Base-by-base conservation (phyloP, 2,113 vertebrate genomes). In the Potamarius usumacintae region DNA sequence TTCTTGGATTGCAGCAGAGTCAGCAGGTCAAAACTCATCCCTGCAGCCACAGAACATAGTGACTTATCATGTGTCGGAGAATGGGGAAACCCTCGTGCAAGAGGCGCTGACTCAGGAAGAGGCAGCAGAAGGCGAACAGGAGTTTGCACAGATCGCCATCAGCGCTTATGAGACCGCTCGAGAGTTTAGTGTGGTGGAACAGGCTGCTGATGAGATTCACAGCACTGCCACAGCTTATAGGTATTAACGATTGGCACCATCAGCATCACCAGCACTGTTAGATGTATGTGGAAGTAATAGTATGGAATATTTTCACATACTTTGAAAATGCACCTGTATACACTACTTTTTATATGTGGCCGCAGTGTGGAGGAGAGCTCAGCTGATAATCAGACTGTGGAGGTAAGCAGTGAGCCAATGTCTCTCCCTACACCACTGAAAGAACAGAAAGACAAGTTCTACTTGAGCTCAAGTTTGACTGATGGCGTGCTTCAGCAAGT, bases 31-130 rank as follows among this genome's bases (percentile, higher is more conserved):
- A 79, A 88, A 91, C 0, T 27, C 91, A 27, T 85, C 88, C 3
- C 85, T 93, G 0, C 94, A 94, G 85, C 53, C 93, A 1, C 96
- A 94, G 90, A 97, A 97, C 89, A 93, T 99, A 11, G 95, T 99
- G 86, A 97, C 97, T 0, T 94, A 98, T 90, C 98, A 97, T 0
- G 91, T 99, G 92, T 94, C 96, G 3, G 97, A 99, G 89, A 92
- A 93, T 0, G 96, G 95, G 2, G 94, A 95, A 88, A 91, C 95
- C 0, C 20, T 95, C 71, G 92, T 94, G 82, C 94, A 93, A 79
- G 95, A 96, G 88, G 90, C 92, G 4, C 95, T 94, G 71, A 91
- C 94, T 14, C 94, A 94, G 65, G 94, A 96, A 89, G 94, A 95
- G 3, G 94, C 95, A 0, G 89, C 92, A 17, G 92, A 95, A 4